phyloP scores from a whole-genome alignment of 1,140 invertebrate genomes.

The Triops longicaudatus region DNA sequence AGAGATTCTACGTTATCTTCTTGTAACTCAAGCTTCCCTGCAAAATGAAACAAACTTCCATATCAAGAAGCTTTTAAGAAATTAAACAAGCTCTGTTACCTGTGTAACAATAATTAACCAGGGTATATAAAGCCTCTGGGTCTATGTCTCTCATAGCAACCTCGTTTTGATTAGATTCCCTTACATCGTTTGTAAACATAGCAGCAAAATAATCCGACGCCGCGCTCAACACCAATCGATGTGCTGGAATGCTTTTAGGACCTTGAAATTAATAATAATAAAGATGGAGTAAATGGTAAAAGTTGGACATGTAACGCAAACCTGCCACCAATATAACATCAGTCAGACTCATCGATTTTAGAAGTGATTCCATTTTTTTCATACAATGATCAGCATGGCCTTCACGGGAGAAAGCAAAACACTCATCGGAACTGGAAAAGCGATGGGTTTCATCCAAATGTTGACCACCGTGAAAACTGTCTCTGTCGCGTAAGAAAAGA shows the following conservation, averaged over 20 bases:
- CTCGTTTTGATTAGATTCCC: conserved; percentile 74
- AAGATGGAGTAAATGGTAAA: conserved; percentile 31
- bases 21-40: conserved; percentile 56
- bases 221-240: conserved; percentile 70
- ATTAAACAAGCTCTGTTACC: conserved; percentile 44
- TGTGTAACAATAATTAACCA: conserved; percentile 84
- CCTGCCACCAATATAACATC: conserved; percentile 29
- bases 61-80: no score
- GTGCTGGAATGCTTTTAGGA: conserved; percentile 52
- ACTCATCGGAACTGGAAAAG: conserved; percentile 1
- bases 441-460: conserved; percentile 13
- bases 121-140: conserved; percentile 67
- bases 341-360: conserved; percentile 19
- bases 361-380: conserved; percentile 25
- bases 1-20: conserved; percentile 66
- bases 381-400: conserved; percentile 24
- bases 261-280: conserved; percentile 41
- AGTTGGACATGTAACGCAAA: neutral
- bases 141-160: conserved; percentile 74
- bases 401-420: conserved; percentile 23
- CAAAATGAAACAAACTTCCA: conserved; percentile 25
- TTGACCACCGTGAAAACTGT: conserved; percentile 10
- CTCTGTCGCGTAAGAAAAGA: neutral
- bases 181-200: conserved; percentile 82
- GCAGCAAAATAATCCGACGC: conserved; percentile 90